Conservation (phyloP, 1,140 invertebrate genomes). For the Melipona quadrifasciata region DNA sequence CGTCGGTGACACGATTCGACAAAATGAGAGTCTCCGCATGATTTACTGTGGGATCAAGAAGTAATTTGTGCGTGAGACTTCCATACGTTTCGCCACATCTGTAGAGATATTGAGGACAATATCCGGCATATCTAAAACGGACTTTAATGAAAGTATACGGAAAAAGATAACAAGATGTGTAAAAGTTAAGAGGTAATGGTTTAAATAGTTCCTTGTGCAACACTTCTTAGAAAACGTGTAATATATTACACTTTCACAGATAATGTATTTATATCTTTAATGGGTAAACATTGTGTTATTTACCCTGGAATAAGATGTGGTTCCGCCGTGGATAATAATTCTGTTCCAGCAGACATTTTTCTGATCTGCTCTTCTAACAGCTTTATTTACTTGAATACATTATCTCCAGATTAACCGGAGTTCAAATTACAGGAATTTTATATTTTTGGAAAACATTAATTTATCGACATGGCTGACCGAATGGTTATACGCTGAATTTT, state of each 20-base stretch:
- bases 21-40: slow-evolving; percentile 87
- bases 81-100: slow-evolving; percentile 88
- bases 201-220: background rate
- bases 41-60: slow-evolving; percentile 86
- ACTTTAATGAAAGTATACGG: background rate
- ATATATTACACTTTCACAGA: background rate
- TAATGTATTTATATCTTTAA: background rate
- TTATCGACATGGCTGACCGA: slow-evolving; percentile 16
- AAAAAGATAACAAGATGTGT: background rate
- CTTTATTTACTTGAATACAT: slow-evolving; percentile 43
- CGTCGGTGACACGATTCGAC: slow-evolving; percentile 83
- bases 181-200: background rate
- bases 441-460: background rate
- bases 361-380: background rate
- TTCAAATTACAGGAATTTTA: slow-evolving; percentile 20
- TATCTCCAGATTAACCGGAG: slow-evolving; percentile 28
- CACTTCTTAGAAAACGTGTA: background rate
- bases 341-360: slow-evolving; percentile 65
- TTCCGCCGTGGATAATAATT: slow-evolving; percentile 80
- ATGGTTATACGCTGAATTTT: slow-evolving; percentile 14
- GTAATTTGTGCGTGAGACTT: slow-evolving; percentile 86
- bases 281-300: slow-evolving; percentile 29
- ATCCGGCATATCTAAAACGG: slow-evolving; percentile 86
- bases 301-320: slow-evolving; percentile 85
- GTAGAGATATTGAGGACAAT: slow-evolving; percentile 87